Percentiles rank a stretch among this genome's conserved stretches.
Evolutionary conservation across 2,797 vertebrate species (phyloP).

Genomic region (Pogoniulus pusillus): DNA sequence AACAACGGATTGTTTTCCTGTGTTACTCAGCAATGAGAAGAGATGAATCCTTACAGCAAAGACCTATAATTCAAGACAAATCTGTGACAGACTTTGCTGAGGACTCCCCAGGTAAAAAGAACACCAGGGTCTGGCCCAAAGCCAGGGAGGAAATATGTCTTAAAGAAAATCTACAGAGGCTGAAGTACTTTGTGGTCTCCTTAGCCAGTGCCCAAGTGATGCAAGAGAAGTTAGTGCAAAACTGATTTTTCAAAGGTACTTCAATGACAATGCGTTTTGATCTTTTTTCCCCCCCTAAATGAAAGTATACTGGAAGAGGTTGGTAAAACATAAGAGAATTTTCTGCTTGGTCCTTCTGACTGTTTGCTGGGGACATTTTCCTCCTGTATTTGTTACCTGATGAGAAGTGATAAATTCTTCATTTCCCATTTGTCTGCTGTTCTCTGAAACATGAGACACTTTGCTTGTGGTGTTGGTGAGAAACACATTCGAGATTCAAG

Average conservation of each 20-base stretch:
- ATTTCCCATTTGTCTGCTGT: not conserved
- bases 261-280: not conserved
- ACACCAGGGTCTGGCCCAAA: constrained; percentile 31
- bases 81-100: constrained; percentile 10
- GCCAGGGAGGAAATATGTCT: constrained; percentile 14
- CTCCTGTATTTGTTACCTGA: not conserved
- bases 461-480: not conserved
- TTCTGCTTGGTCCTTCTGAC: not conserved
- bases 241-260: not conserved
- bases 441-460: not conserved
- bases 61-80: not conserved
- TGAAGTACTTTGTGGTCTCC: not conserved
- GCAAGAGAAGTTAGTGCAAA: not conserved
- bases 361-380: not conserved
- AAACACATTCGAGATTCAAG: not conserved
- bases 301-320: not conserved
- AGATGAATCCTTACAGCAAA: constrained; percentile 6
- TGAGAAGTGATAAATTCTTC: not conserved
- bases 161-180: not conserved
- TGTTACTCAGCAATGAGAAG: not conserved
- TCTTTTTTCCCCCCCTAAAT: not conserved
- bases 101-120: constrained; percentile 39
- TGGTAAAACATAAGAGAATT: not conserved
- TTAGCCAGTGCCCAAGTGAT: not conserved
- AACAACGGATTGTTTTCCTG: not conserved